These are phyloP conservation scores for Chloroceryle amazona DNA, from an alignment of 2,797 vertebrate genomes.

Conservation along the genomic window DNA sequence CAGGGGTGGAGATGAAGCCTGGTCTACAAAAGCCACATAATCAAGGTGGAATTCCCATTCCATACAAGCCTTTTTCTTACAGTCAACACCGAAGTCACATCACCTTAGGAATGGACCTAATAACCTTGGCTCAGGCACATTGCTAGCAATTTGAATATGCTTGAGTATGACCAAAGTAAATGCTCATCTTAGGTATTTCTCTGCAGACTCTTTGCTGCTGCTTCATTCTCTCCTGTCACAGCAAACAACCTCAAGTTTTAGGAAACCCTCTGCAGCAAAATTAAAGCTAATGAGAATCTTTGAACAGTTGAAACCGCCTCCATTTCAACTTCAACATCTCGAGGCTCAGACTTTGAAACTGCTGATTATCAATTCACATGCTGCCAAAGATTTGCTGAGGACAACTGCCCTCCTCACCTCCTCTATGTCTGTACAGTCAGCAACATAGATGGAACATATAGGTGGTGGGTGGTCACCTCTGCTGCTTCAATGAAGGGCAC, in stretches of 20 bases:
- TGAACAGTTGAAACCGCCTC: background rate
- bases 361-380: background rate
- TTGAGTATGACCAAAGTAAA: background rate
- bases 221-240: background rate
- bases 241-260: background rate
- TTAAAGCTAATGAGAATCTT: background rate
- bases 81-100: background rate
- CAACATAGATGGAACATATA: background rate
- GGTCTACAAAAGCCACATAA: background rate
- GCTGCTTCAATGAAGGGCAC: background rate
- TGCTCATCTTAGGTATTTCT: background rate
- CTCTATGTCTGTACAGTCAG: background rate
- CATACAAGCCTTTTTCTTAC: background rate
- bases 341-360: background rate
- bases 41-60: background rate
- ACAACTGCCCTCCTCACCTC: background rate
- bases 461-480: background rate
- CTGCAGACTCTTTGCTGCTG: background rate
- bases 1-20: background rate
- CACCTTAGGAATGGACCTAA: background rate
- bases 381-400: background rate
- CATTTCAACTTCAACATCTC: background rate
- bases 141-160: background rate
- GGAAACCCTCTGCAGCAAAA: background rate
- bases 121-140: background rate